phyloP scores from a whole-genome alignment of 1,140 invertebrate species.

The Achroia grisella region DNA sequence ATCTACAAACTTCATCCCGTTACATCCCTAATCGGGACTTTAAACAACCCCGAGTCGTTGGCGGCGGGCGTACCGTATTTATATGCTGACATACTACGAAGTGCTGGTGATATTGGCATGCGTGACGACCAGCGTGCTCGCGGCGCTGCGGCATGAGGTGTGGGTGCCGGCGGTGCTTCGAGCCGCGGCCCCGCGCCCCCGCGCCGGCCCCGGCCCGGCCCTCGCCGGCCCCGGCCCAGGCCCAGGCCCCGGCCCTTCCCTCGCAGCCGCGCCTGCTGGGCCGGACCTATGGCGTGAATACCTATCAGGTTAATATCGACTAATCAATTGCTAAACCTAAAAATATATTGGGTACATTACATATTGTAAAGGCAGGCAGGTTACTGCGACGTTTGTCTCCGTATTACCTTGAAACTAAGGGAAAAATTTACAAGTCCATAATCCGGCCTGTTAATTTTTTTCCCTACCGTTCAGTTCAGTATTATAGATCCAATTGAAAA shows the following conservation, averaged over 20 bases:
- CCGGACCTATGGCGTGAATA: conserved; percentile 39
- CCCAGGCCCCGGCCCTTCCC: conserved; percentile 21
- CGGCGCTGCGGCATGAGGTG: conserved; percentile 58
- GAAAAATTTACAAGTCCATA: too few species aligned
- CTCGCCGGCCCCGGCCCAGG: conserved; percentile 21
- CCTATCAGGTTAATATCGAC: conserved; percentile 35
- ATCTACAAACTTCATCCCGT: too few species aligned
- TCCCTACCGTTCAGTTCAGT: too few species aligned
- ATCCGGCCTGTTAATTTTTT: too few species aligned
- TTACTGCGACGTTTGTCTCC: too few species aligned
- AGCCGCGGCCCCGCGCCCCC: conserved; percentile 38
- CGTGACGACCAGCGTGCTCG: conserved; percentile 49
- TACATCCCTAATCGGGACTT: too few species aligned
- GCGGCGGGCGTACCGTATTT: too few species aligned
- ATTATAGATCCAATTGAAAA: too few species aligned
- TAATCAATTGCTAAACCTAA: conserved; percentile 3
- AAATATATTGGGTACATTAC: too few species aligned
- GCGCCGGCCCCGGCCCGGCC: conserved; percentile 22
- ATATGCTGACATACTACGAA: conserved; percentile 50
- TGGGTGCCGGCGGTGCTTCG: conserved; percentile 57
- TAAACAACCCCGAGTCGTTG: too few species aligned
- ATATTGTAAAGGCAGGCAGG: too few species aligned
- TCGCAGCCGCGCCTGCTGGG: conserved; percentile 6
- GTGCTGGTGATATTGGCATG: conserved; percentile 52
- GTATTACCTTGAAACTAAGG: too few species aligned